Evolutionary conservation across 1,140 invertebrate genomes (phyloP), one percentile per base, ranked within the genome.

Genomic region (Bombus ignitus): DNA sequence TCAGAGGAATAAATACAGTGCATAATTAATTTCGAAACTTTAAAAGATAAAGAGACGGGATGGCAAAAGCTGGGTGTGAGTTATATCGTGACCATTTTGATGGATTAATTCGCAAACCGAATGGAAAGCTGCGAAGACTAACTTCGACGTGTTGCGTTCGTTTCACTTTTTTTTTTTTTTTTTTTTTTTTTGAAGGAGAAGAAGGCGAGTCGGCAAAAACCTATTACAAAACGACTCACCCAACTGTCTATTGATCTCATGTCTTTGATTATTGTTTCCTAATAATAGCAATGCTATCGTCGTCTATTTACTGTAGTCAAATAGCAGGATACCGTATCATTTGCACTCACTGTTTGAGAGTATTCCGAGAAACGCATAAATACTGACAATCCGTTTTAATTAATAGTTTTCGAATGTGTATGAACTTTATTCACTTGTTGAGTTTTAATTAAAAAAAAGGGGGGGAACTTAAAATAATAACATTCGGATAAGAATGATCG

Each of bases 71-170:
- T 88, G 88, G 88, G 91, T 85, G 91, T 90, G 92, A 92, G 92
- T 93, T 92, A 91, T 90, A 86, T 89, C 90, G 91, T 91, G 90
- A 91, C 91, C 92, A 93, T 93, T 94, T 94, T 94, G 94, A 94
- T 94, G 93, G 94, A 94, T 94, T 94, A 94, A 94, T 94, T 94
- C 93, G 91, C 91, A 91, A 93, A 90, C 88, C 87, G 90, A 94
- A 90, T 87, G 91, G 94, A 94, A 94, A 90, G 94, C 80, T 90
- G 72, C 92, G 92, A 91, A 90, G 89, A 92, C 91, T 85, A 91
- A 88, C 87, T 87, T 88, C 87, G 88, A 90, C 79, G 89, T 91
- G 59, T 91, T 80, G 42, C 35, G 81, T 88, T 90, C 83, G 82
- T 91, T 93, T 91, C 76, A 82, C 82, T 91, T 91, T 88, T 70